phyloP scores from a whole-genome alignment of 2,797 vertebrate species.

The Sardinella longiceps region DNA sequence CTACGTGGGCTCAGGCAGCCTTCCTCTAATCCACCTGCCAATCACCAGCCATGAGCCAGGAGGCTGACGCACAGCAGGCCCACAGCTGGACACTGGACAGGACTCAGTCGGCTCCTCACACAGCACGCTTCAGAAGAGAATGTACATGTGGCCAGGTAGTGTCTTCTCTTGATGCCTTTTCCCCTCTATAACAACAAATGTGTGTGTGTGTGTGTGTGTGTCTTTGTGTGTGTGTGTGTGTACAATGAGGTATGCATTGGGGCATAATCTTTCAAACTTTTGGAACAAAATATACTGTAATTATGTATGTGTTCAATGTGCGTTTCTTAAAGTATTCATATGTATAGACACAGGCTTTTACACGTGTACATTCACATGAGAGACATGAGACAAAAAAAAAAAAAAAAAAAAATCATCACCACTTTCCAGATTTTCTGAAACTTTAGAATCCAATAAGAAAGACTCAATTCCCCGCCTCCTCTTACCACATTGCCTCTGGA shows the following conservation, averaged over 20 bases:
- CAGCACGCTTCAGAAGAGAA: neutral
- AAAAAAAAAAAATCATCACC: neutral
- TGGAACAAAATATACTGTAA: too few relatives aligned
- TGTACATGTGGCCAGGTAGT: neutral
- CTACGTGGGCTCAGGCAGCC: conserved; percentile 32
- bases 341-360: neutral
- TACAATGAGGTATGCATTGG: too few relatives aligned
- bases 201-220: neutral
- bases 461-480: conserved; percentile 53
- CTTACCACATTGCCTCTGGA: conserved; percentile 50
- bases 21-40: conserved; percentile 45
- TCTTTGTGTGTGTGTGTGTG: neutral
- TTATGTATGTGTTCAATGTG: neutral
- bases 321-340: neutral
- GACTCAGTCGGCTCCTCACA: neutral
- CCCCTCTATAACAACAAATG: neutral
- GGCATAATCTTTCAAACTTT: too few relatives aligned
- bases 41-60: conserved; percentile 21
- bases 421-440: conserved; percentile 35
- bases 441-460: conserved; percentile 51
- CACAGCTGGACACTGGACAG: neutral
- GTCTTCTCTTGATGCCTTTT: neutral
- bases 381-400: neutral
- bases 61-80: neutral
- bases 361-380: neutral